Percentiles rank a stretch among this genome's conserved stretches.
Evolutionary conservation across 2,888 invertebrate genomes (phyloP).

Genomic region (Xylota segnis): DNA sequence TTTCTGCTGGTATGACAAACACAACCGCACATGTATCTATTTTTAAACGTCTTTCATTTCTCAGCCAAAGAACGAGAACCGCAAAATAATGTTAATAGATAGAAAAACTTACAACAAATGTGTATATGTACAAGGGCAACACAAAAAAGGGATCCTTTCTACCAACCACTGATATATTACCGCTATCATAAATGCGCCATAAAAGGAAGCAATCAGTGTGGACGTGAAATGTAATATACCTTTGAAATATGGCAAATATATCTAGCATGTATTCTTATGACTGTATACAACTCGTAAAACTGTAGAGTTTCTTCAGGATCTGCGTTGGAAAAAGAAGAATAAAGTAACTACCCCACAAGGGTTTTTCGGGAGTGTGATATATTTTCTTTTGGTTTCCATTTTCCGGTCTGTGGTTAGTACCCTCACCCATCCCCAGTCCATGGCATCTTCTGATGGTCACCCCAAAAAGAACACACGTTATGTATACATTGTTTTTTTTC

Average conservation of each 20-base stretch:
- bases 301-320: not conserved
- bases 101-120: conserved; percentile 3
- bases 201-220: conserved; percentile 48
- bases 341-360: conserved; percentile 1
- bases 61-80: not conserved
- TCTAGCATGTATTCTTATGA: not conserved
- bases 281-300: not conserved
- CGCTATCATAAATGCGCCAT: conserved; percentile 55
- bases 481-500: not conserved
- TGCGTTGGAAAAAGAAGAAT: not conserved
- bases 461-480: not conserved
- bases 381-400: conserved; percentile 34
- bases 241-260: conserved; percentile 45
- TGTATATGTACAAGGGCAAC: not conserved
- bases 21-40: conserved; percentile 14
- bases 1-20: not conserved
- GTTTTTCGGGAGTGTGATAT: conserved; percentile 18
- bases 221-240: conserved; percentile 52
- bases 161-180: conserved; percentile 40
- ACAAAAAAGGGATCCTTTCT: not conserved
- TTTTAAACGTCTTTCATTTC: conserved; percentile 27
- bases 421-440: not conserved
- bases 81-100: conserved; percentile 7
- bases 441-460: not conserved
- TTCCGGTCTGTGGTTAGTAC: conserved; percentile 30